phyloP scores from a whole-genome alignment of 1,140 invertebrate species.

The Drosophila parabipectinata region DNA sequence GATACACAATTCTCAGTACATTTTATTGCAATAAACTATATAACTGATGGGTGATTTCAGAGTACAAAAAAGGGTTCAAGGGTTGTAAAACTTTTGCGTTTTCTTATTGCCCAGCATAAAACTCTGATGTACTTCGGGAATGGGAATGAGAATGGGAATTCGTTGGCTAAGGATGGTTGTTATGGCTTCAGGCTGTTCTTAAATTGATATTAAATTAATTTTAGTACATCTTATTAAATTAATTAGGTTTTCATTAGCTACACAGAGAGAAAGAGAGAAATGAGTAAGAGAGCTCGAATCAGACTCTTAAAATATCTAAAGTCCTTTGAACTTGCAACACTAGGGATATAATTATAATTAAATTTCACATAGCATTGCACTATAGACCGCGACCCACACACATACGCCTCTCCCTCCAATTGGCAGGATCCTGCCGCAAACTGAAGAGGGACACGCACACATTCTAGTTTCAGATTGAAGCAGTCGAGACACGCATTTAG shows the following conservation, averaged over 20 bases:
- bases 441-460: constrained; percentile 16
- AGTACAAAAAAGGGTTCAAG: constrained; percentile 51
- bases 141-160: constrained; percentile 1
- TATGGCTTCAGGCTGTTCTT: constrained; percentile 31
- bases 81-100: constrained; percentile 62
- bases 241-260: constrained; percentile 52
- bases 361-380: constrained; percentile 60
- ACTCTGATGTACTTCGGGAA: constrained; percentile 47
- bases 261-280: not conserved
- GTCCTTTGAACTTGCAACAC: not conserved
- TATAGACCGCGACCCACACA: constrained; percentile 1
- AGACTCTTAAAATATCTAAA: not conserved
- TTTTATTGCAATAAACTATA: constrained; percentile 62
- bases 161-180: not conserved
- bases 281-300: no score
- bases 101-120: constrained; percentile 61
- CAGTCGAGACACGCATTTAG: constrained; percentile 52
- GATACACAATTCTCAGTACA: constrained; percentile 54
- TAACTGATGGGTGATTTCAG: constrained; percentile 47
- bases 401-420: not conserved
- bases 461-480: constrained; percentile 35
- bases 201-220: constrained; percentile 62
- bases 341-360: constrained; percentile 47
- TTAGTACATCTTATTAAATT: constrained; percentile 66
- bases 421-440: not conserved